Base-by-base conservation (phyloP, 1,140 invertebrate species). In the Pseudobourletiella spinata region DNA sequence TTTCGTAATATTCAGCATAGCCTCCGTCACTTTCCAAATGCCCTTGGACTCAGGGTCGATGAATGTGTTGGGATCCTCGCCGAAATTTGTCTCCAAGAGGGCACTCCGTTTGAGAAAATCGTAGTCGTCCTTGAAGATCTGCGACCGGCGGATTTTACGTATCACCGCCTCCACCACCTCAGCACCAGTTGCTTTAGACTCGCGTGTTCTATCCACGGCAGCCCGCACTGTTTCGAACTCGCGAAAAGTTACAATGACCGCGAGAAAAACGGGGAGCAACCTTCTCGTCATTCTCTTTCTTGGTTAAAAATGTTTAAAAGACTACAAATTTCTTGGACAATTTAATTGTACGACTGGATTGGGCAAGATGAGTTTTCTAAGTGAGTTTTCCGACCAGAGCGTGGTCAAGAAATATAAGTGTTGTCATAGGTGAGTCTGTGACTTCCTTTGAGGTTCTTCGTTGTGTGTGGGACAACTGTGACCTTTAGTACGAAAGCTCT, bases 101-200 rank as follows among this genome's bases (percentile, higher is more conserved):
- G 64, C 59, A 2, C 61, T 15, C 18, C 64, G 51, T 2, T 29
- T 3, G 1, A 65, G 44, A 24, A 61, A 51, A n/a, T 32, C 26
- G 14, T 57, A 22, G 39, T 65, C 64, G 3, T 61, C 59, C 4
- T 79, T 79, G 18, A 65, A 65, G 6, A 65, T 56, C n/a, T 29
- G 2, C 1, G 54, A 39, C 1, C 29, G 2, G 1, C 16, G 2
- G 52, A 65, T 57, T 26, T 32, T 22, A 6, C n/a, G 54, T 30
- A 61, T 39, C 2, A 65, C 64, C 2, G 64, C 59, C 20, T 65
- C 59, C 4, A 60, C 54, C 2, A 65, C 54, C 16, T 61, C 54
- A 20, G 20, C 16, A n/a, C 64, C 64, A 2, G 2, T 61, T 2
- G 35, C 28, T 2, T 50, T 25, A 15, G 50, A 3, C 11, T 11